Evolutionary conservation across 2,888 invertebrate species (phyloP).

Genomic region (Molanna angustata): DNA sequence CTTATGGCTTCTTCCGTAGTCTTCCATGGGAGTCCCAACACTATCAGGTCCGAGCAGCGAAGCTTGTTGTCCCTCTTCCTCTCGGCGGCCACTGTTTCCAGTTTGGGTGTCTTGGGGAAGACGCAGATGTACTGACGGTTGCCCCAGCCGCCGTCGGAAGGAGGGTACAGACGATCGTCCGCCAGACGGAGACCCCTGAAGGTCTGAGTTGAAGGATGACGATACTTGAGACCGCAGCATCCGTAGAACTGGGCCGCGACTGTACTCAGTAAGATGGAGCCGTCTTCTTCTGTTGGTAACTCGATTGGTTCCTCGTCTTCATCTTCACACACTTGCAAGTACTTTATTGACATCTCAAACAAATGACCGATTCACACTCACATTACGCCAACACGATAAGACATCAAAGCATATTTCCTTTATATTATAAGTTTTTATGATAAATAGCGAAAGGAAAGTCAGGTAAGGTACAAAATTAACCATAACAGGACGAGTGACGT

Average conservation of each 20-base stretch:
- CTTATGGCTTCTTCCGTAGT: conserved; percentile 71
- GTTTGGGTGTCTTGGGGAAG: conserved; percentile 49
- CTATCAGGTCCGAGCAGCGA: conserved; percentile 72
- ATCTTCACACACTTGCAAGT: conserved; percentile 84
- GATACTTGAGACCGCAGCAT: conserved; percentile 89
- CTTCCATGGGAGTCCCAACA: conserved; percentile 75
- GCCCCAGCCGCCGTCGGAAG: conserved; percentile 80
- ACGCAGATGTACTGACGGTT: conserved; percentile 63
- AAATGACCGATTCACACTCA: conserved; percentile 25
- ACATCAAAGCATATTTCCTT: conserved; percentile 27
- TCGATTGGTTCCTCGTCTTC: conserved; percentile 97
- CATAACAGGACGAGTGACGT: conserved; percentile 32
- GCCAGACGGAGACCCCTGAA: conserved; percentile 85
- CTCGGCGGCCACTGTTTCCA: conserved; percentile 22
- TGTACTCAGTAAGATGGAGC: conserved; percentile 81
- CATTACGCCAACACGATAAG: conserved; percentile 21
- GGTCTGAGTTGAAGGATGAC: conserved; percentile 83
- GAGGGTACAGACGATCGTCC: conserved; percentile 88
- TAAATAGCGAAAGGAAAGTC: conserved; percentile 30
- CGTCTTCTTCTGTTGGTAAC: conserved; percentile 91
- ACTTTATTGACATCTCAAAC: conserved; percentile 29
- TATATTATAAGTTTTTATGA: conserved; percentile 26
- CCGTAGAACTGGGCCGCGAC: conserved; percentile 89
- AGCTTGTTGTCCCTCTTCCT: conserved; percentile 41
- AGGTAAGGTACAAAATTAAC: conserved; percentile 31